Evolutionary conservation across 1,140 invertebrate genomes (phyloP), one percentile per base, ranked within the genome.

Genomic region (Maconellicoccus hirsutus): DNA sequence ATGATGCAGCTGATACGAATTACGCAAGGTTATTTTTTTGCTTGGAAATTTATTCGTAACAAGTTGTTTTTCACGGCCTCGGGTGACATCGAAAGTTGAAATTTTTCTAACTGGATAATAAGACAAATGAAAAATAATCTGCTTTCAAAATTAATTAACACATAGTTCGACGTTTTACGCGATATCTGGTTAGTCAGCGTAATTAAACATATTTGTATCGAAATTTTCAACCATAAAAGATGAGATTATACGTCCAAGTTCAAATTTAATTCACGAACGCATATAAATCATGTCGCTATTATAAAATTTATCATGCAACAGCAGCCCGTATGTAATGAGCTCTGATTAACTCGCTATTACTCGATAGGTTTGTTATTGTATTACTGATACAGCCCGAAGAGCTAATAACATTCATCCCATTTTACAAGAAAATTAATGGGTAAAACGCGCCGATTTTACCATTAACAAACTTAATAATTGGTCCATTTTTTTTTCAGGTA

Each of bases 401-500:
- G 42, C n/a, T 52, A 52, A 52, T 52, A 52, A 4, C n/a, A 52
- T 52, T 52, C 42, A 52, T 52, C 16, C 42, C n/a, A 16, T 52
- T 52, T 52, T 52, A 52, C 42, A 52, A 52, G 42, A 52, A 52
- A 52, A 52, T 52, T 52, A 52, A 52, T 52, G 16, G 42, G 42
- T 52, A 52, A 52, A 52, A 52, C n/a, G 42, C 42, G 42, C 42
- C 42, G 42, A 52, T 52, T 52, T 52, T 19, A 16, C 42, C n/a
- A 52, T 52, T 52, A 52, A 52, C 42, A 52, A 52, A 52, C 42
- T 52, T 52, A 52, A 52, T 52, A 52, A 52, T 52, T 52, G 42
- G 42, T 52, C 42, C 42, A 16, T 8, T 52, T 19, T 52, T 52
- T 52, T 16, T 19, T 52, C 16, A 19, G 16, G 6, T 52, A 52